Base-by-base conservation (phyloP, 2,797 vertebrate genomes). In the Artibeus lituratus region DNA sequence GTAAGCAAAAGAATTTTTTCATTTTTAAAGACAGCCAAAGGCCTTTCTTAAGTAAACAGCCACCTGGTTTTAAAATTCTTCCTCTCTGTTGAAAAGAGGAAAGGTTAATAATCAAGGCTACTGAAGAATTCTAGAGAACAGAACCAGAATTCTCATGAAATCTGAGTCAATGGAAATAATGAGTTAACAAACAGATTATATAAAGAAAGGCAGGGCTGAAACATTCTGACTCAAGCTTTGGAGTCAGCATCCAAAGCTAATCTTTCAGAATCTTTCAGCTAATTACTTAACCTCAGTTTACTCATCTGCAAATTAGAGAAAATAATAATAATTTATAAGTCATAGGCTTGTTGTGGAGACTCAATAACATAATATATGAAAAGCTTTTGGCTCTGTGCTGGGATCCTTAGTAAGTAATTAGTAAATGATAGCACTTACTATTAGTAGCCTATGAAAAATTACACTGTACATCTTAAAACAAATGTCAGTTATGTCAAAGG, bases 391-490 rank as follows among this genome's bases (percentile, higher is more conserved):
- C 26, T 80, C 29, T 81, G 2, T 10, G 5, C 15, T 26, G 7
- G 12, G 22, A 80, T 80, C 65, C 44, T 76, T 80, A 80, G 44
- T 67, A 82, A 94, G 29, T 80, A 78, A 73, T 37, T 83, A 91
- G 59, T 59, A 80, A 93, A 74, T 49, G 19, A 26, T 26, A 77
- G 15, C 7, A 55, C 29, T 82, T 72, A 44, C 15, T 77, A 57
- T 15, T 65, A 49, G 59, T 21, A 94, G 21, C 55, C 69, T 47
- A 86, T 44, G 26, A 70, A n/a, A 83, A 94, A 44, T 69, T 53
- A 76, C 8, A 86, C 35, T 35, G 92, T 91, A 76, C 81, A 84
- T 94, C 86, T 77, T 95, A 72, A 89, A 83, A 85, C 29, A 89
- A 87, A 21, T 29, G 90, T 51, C n/a, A 22, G 21, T 67, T 59